Evolutionary conservation across 2,113 vertebrate genomes (phyloP).

Genomic region (Xyliphius kryptos): DNA sequence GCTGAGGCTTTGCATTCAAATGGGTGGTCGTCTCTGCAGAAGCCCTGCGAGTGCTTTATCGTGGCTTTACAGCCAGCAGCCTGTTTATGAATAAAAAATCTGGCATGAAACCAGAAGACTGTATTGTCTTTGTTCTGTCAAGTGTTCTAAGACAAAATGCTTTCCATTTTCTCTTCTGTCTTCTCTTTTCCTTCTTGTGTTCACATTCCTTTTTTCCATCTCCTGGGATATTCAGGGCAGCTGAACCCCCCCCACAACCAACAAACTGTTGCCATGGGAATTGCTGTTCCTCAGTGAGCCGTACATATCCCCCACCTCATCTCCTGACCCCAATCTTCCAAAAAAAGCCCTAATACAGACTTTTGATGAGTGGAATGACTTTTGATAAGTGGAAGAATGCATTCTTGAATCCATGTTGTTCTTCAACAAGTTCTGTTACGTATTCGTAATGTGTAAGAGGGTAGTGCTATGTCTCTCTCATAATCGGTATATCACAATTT

Average conservation of each 20-base stretch:
- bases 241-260: slow-evolving; percentile 71
- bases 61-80: slow-evolving; percentile 84
- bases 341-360: slow-evolving; percentile 40
- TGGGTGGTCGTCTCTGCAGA: slow-evolving; percentile 70
- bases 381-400: too few relatives aligned
- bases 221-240: slow-evolving; percentile 65
- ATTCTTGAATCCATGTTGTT: slow-evolving; percentile 43
- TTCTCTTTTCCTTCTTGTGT: background rate
- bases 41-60: slow-evolving; percentile 75
- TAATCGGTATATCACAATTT: too few relatives aligned
- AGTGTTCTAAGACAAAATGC: slow-evolving; percentile 83
- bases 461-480: too few relatives aligned
- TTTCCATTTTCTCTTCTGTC: slow-evolving; percentile 53
- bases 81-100: slow-evolving; percentile 95
- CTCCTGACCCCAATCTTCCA: slow-evolving; percentile 39
- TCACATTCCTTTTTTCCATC: slow-evolving; percentile 7
- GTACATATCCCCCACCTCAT: slow-evolving; percentile 34
- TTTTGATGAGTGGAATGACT: too few relatives aligned
- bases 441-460: slow-evolving; percentile 77
- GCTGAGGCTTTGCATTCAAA: slow-evolving; percentile 93
- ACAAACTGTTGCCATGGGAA: slow-evolving; percentile 75
- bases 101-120: slow-evolving; percentile 89
- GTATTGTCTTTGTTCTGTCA: slow-evolving; percentile 97
- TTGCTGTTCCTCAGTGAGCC: slow-evolving; percentile 48
- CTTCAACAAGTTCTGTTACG: slow-evolving; percentile 70